These are phyloP conservation scores for Panorpa germanica DNA, from an alignment of 2,888 invertebrate species.

Conservation along the genomic window DNA sequence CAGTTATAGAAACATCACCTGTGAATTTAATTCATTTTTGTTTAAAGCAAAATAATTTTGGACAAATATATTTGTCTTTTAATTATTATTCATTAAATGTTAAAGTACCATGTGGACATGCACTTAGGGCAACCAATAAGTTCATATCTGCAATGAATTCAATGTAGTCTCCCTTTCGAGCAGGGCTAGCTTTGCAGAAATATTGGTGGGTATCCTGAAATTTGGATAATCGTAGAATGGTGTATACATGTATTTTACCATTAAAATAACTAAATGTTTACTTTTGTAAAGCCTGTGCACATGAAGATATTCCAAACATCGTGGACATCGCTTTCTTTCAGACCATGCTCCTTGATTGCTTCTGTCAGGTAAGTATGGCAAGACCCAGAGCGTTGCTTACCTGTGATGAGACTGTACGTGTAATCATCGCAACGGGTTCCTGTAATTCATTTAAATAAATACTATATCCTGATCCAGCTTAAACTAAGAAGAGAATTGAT, in stretches of 20 bases:
- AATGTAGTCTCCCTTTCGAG: slow-evolving; percentile 26
- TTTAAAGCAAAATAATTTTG: not conserved
- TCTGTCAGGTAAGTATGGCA: slow-evolving; percentile 26
- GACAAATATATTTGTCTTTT: slow-evolving; percentile 1
- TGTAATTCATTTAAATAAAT: slow-evolving; percentile 2
- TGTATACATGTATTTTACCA: not conserved
- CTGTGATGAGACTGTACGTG: slow-evolving; percentile 27
- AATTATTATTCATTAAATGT: slow-evolving; percentile 1
- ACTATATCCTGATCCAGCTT: too few relatives aligned
- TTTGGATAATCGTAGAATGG: not conserved
- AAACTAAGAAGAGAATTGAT: too few relatives aligned
- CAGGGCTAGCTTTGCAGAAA: slow-evolving; percentile 28
- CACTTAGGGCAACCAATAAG: slow-evolving; percentile 24
- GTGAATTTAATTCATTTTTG: slow-evolving; percentile 7
- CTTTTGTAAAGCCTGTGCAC: slow-evolving; percentile 27
- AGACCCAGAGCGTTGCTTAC: slow-evolving; percentile 22
- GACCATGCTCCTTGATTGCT: slow-evolving; percentile 22
- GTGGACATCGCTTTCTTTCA: slow-evolving; percentile 26
- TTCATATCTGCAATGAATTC: slow-evolving; percentile 31
- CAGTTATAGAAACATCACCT: slow-evolving; percentile 25
- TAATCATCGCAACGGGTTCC: slow-evolving; percentile 28
- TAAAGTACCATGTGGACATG: slow-evolving; percentile 23
- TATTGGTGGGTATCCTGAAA: slow-evolving; percentile 25
- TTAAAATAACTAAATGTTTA: slow-evolving; percentile 10
- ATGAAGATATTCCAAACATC: slow-evolving; percentile 32